phyloP scores from a whole-genome alignment of 2,888 invertebrate species.

The Drosophila tripunctata region DNA sequence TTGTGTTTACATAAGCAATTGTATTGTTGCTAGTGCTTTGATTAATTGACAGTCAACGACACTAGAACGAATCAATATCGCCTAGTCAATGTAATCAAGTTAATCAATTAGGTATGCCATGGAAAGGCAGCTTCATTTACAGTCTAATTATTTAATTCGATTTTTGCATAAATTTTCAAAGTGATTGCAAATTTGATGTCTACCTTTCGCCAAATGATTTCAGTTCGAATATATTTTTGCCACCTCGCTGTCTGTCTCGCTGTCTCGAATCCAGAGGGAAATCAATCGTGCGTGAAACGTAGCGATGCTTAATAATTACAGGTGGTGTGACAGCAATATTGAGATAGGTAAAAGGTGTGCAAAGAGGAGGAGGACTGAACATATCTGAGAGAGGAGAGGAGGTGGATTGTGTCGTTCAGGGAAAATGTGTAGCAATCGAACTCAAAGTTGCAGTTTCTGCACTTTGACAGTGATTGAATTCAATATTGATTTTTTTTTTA shows the following conservation, averaged over 20 bases:
- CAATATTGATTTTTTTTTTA: slow-evolving; percentile 69
- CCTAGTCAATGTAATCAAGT: slow-evolving; percentile 63
- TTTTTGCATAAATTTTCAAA: slow-evolving; percentile 60
- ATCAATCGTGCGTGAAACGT: slow-evolving; percentile 62
- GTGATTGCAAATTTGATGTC: slow-evolving; percentile 30
- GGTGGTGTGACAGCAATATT: slow-evolving; percentile 37
- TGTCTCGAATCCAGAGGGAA: slow-evolving; percentile 45
- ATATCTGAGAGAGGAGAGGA: slow-evolving; percentile 6
- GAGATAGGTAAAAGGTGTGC: too few species aligned
- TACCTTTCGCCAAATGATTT: slow-evolving; percentile 21
- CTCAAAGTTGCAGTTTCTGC: slow-evolving; percentile 57
- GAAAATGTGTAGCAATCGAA: too few species aligned
- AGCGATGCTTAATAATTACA: slow-evolving; percentile 64
- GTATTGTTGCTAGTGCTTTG: slow-evolving; percentile 1
- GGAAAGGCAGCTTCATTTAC: slow-evolving; percentile 35
- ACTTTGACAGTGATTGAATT: slow-evolving; percentile 65
- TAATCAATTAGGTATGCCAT: slow-evolving; percentile 67
- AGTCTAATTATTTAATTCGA: slow-evolving; percentile 69
- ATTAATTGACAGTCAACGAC: slow-evolving; percentile 23
- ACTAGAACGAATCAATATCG: slow-evolving; percentile 41
- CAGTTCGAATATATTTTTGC: slow-evolving; percentile 24
- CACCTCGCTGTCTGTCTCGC: not conserved
- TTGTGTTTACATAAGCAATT: not conserved
- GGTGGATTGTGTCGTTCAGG: too few species aligned
- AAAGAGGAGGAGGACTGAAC: not conserved